A percentile compares a stretch with the other conserved stretches of the same genome.
These are phyloP conservation scores for Miichthys miiuy DNA, from an alignment of 2,797 vertebrate species.

Conservation along the genomic window DNA sequence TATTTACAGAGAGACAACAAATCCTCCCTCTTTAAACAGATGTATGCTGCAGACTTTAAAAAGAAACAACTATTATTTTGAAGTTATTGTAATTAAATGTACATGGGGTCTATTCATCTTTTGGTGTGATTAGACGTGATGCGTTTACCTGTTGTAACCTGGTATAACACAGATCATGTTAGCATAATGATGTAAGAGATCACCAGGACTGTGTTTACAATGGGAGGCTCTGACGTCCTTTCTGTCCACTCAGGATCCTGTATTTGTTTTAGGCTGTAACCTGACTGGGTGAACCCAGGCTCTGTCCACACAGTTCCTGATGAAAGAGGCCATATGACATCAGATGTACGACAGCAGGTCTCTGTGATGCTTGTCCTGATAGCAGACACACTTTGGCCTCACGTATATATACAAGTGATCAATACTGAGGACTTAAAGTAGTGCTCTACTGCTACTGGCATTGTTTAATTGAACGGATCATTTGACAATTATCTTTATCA, in stretches of 20 bases:
- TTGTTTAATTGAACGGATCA: not conserved
- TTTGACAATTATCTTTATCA: not conserved
- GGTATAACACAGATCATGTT: slow-evolving; percentile 2
- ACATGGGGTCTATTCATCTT: not conserved
- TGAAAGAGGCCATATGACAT: slow-evolving; percentile 33
- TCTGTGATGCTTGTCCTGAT: not conserved
- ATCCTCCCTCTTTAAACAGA: too few relatives aligned
- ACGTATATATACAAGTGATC: not conserved
- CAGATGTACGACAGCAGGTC: slow-evolving; percentile 22
- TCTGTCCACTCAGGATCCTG: slow-evolving; percentile 39
- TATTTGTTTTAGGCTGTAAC: slow-evolving; percentile 58
- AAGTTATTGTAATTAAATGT: not conserved
- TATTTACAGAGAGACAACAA: too few relatives aligned
- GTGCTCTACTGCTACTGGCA: not conserved
- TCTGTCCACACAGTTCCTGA: slow-evolving; percentile 44
- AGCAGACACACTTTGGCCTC: slow-evolving; percentile 22
- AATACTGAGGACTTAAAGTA: not conserved
- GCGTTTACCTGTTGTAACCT: not conserved
- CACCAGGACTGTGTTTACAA: slow-evolving; percentile 31
- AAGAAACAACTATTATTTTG: not conserved
- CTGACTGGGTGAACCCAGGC: slow-evolving; percentile 7
- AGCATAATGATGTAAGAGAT: slow-evolving; percentile 16
- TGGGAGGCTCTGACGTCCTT: slow-evolving; percentile 42
- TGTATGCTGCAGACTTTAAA: not conserved
- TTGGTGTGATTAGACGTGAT: not conserved